Evolutionary conservation across 1,140 invertebrate genomes (phyloP), one percentile per base, ranked within the genome.

Genomic region (Drosophila fuyamai): DNA sequence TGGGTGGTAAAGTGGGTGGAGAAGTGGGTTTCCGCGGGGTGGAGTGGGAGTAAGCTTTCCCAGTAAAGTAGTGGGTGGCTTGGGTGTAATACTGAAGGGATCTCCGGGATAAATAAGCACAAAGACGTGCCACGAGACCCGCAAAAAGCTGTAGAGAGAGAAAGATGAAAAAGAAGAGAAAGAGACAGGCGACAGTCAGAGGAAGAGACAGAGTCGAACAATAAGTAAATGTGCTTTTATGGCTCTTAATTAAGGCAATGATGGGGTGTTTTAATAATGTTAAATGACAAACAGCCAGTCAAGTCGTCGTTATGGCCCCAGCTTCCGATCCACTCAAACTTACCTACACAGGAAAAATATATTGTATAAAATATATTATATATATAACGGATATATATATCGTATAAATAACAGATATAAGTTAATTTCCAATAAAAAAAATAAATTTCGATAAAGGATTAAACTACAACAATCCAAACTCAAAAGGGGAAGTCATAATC

Each of bases 191-290:
- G 35, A 71, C 44, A 50, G 76, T 43, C 50, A 56, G 38, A 54
- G 23, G 13, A 18, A 9, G 50, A 35, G 14, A 36, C 55, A 57
- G 16, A 54, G 54, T 53, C 73, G 63, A 67, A 89, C 81, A 89
- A 89, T 90, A 92, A 92, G 90, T 92, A 92, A 92, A 92, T 92
- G 90, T 89, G 83, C 90, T 92, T 92, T 92, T 92, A 92, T 92
- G 90, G 90, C 88, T 92, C 90, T 92, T 92, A 92, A 92, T 92
- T 92, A 92, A 92, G 90, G 90, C 90, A 91, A 90, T 92, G 90
- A 92, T 92, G 90, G 90, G 90, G 86, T 92, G 90, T 92, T 92
- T 92, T 90, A 92, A 92, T 92, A 92, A 92, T 92, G 90, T 90
- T 92, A 83, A 92, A 89, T 86, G 90, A 91, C 83, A 79, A 85